These are phyloP conservation scores for Macrobrachium rosenbergii DNA, from an alignment of 1,140 invertebrate species.

Conservation along the genomic window DNA sequence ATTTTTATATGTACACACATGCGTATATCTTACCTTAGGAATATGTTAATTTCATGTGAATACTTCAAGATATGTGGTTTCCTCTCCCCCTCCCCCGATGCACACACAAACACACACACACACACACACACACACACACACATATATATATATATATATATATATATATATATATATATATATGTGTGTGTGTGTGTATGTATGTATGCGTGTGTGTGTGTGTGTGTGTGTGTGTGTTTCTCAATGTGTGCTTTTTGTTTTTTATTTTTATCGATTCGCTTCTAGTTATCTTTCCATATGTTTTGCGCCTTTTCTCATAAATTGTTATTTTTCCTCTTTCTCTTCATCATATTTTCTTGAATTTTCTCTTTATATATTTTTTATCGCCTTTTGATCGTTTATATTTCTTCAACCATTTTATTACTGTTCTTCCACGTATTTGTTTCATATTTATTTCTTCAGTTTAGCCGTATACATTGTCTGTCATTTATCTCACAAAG, in stretches of 20 bases:
- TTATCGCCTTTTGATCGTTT: neutral
- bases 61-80: too few species aligned
- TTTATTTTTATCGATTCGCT: neutral
- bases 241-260: neutral
- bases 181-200: conserved; percentile 26
- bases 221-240: neutral
- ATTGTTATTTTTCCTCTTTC: too few species aligned
- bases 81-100: too few species aligned
- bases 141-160: neutral
- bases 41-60: too few species aligned
- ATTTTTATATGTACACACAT: neutral
- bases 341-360: neutral
- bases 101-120: too few species aligned
- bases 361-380: neutral
- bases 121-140: too few species aligned
- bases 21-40: neutral
- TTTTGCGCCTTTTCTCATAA: too few species aligned
- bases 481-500: too few species aligned
- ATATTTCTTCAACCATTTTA: neutral
- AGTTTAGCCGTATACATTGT: too few species aligned
- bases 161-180: conserved; percentile 8
- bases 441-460: too few species aligned
- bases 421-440: neutral
- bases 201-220: neutral
- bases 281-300: neutral